phyloP scores from a whole-genome alignment of 2,113 vertebrate species.

The Cheilinus undulatus region DNA sequence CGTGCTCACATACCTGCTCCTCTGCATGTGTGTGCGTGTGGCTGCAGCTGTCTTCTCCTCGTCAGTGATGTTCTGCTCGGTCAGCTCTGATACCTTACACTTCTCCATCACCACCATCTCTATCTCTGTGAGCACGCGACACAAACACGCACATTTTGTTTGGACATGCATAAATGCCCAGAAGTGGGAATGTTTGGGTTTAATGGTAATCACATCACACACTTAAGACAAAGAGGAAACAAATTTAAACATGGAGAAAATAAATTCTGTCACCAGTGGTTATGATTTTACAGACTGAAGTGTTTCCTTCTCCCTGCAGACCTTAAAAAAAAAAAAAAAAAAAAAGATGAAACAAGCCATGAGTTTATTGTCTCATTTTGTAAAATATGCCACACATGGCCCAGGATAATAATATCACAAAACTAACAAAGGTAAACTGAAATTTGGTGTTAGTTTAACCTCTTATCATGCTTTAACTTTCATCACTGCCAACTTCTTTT shows the following conservation, averaged over 20 bases:
- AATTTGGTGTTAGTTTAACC: no score
- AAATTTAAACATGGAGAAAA: not conserved
- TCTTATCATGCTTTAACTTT: no score
- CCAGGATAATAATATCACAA: no score
- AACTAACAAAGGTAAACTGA: no score
- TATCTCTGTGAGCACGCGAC: constrained; percentile 86
- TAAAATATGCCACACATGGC: no score
- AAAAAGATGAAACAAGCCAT: not conserved
- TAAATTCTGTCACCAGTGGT: constrained; percentile 1
- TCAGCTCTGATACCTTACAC: constrained; percentile 86
- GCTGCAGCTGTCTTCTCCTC: constrained; percentile 96
- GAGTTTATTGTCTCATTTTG: no score
- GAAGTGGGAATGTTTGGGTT: not conserved
- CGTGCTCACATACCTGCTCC: constrained; percentile 87
- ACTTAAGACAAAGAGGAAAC: constrained; percentile 7
- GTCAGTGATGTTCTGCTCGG: constrained; percentile 96
- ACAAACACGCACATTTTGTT: constrained; percentile 22
- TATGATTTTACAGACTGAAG: constrained; percentile 5
- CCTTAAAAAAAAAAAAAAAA: not conserved
- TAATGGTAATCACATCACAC: constrained; percentile 2
- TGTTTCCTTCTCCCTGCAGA: constrained; percentile 41
- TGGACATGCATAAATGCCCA: not conserved
- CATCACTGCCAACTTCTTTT: no score
- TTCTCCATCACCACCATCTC: constrained; percentile 99
- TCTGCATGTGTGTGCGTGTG: constrained; percentile 80